Conservation (phyloP, 2,113 vertebrate species). For the Rissa tridactyla region DNA sequence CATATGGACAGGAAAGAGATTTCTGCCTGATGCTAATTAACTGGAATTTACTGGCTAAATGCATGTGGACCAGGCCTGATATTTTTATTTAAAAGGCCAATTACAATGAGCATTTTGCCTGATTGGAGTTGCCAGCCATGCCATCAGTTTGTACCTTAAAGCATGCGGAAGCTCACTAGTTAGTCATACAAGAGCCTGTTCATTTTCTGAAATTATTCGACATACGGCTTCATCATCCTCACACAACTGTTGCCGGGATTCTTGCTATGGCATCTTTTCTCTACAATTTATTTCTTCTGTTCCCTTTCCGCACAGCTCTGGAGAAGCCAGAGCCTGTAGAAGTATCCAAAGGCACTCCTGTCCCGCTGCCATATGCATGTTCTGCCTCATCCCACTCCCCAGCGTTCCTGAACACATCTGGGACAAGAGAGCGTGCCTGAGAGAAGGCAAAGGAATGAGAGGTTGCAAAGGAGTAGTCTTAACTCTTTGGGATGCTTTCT, state of each 20-base stretch:
- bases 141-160: constrained; percentile 22
- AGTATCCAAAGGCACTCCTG: background rate
- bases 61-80: background rate
- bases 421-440: background rate
- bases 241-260: background rate
- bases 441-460: background rate
- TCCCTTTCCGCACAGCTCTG: background rate
- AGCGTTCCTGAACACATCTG: background rate
- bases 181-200: constrained; percentile 20
- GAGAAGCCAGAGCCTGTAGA: background rate
- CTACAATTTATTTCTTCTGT: background rate
- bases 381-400: background rate
- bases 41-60: constrained; percentile 31
- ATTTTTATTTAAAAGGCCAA: constrained; percentile 15
- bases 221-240: background rate
- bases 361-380: background rate
- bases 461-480: background rate
- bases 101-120: constrained; percentile 7
- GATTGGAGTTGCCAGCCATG: background rate
- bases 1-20: constrained; percentile 58
- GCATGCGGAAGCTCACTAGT: background rate
- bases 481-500: background rate
- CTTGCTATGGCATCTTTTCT: background rate
- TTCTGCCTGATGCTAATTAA: constrained; percentile 52
- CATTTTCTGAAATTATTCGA: constrained; percentile 1